These are phyloP conservation scores for Ptychochromis oligacanthus DNA, from an alignment of 2,113 vertebrate genomes.

Conservation along the genomic window DNA sequence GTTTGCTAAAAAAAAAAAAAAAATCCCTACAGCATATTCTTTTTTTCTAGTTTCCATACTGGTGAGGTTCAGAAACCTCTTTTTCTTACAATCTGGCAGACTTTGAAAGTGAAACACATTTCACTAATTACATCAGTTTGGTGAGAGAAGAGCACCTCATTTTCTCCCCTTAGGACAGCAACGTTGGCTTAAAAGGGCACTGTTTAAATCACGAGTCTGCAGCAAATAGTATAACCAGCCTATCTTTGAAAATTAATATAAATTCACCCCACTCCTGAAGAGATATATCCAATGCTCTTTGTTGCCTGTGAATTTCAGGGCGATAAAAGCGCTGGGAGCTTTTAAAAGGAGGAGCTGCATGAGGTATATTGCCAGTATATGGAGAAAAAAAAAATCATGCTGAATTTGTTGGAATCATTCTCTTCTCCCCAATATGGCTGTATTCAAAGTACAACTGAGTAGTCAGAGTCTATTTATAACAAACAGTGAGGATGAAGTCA, in stretches of 20 bases:
- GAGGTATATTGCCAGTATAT: constrained; percentile 42
- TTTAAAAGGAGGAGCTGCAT: constrained; percentile 52
- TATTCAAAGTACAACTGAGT: constrained; percentile 59
- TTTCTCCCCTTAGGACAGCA: constrained; percentile 21
- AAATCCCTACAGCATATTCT: not conserved
- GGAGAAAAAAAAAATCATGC: constrained; percentile 27
- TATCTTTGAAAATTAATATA: constrained; percentile 40
- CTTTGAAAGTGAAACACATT: constrained; percentile 35
- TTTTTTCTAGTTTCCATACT: not conserved
- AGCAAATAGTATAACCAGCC: constrained; percentile 42
- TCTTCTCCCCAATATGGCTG: constrained; percentile 28
- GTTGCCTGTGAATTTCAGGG: constrained; percentile 51
- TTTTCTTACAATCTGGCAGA: not conserved
- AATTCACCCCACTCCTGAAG: constrained; percentile 33
- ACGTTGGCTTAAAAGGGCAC: constrained; percentile 44
- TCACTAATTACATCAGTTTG: constrained; percentile 50
- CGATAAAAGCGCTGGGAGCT: constrained; percentile 54
- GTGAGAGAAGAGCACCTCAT: constrained; percentile 28
- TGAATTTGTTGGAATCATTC: constrained; percentile 49
- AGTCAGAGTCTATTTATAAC: constrained; percentile 74
- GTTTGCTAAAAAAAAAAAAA: constrained; percentile 1
- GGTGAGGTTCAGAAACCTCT: not conserved
- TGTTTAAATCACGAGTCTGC: constrained; percentile 26
- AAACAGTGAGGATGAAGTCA: constrained; percentile 37
- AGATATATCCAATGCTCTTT: constrained; percentile 67